Percentiles rank a stretch among this genome's conserved stretches.
phyloP scores from a whole-genome alignment of 2,888 invertebrate species.

The Hirtodrosophila duncani region DNA sequence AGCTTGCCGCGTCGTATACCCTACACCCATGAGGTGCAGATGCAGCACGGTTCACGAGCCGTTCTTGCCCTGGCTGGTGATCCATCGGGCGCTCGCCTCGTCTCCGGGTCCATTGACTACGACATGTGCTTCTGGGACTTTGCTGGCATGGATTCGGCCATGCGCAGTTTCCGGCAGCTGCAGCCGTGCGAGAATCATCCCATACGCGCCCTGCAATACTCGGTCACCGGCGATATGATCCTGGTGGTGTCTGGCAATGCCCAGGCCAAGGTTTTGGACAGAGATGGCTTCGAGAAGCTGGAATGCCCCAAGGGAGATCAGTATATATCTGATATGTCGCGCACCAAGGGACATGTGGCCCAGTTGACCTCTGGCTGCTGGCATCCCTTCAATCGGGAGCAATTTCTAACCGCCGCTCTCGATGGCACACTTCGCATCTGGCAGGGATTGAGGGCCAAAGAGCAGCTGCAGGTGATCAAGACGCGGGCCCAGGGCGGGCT shows the following conservation, averaged over 20 bases:
- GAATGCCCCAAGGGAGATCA: conserved; percentile 97
- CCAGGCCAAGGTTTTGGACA: conserved; percentile 94
- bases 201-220: conserved; percentile 91
- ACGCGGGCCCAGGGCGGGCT: conserved; percentile 91
- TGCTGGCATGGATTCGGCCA: conserved; percentile 96
- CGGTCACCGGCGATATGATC: conserved; percentile 94
- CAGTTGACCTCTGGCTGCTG: conserved; percentile 93
- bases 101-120: conserved; percentile 96
- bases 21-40: conserved; percentile 86
- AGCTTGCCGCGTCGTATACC: conserved; percentile 82
- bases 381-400: conserved; percentile 93
- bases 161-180: conserved; percentile 94
- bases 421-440: conserved; percentile 96
- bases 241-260: conserved; percentile 94
- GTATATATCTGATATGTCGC: conserved; percentile 95
- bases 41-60: conserved; percentile 94
- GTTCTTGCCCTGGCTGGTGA: conserved; percentile 94
- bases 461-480: conserved; percentile 91
- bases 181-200: conserved; percentile 98
- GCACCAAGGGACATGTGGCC: conserved; percentile 96
- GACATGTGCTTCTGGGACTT: conserved; percentile 99
- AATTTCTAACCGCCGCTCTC: conserved; percentile 95
- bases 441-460: conserved; percentile 88
- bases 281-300: conserved; percentile 95
- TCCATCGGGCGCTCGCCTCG: conserved; percentile 92